Evolutionary conservation across 2,113 vertebrate species (phyloP), one percentile per base, ranked within the genome.

Genomic region (Heliornis fulica): DNA sequence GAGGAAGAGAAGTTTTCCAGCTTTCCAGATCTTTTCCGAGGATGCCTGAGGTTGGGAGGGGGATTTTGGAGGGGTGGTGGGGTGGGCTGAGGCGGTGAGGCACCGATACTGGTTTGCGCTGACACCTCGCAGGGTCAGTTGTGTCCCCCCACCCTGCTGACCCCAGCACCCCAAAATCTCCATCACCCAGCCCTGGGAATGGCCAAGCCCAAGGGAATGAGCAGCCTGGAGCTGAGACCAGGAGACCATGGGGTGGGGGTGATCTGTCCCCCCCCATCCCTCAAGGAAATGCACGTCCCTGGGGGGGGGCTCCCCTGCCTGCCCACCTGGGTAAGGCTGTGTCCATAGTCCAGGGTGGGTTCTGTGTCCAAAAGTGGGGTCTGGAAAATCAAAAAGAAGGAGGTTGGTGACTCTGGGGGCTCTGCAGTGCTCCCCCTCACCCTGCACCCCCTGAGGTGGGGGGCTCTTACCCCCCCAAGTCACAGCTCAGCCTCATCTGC

Each of bases 21-120:
- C 99, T 82, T 98, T 97, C 83, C 98, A 97, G 38, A 99, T 98
- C 9, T 98, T 98, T 75, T 99, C 98, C 1, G 98, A 98, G 75
- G 99, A 98, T 63, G 99, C 99, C 99, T 99, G 40, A 51, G n/a
- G 31, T 86, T 36, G 53, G 45, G 32, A 11, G 54, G 41, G 38
- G 16, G 19, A 14, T 23, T 11, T 18, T 8, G 11, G 15, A 13
- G 12, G 40, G 25, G 8, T 31, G 43, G 29, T 0, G 2, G 34
- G 15, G 29, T 16, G 28, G 43, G 11, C 2, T 1, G 1, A 15
- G 34, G 15, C 4, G 18, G 15, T 3, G 7, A 57, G 41, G 45
- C 15, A 13, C 4, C 5, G 18, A 59, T 7, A 29, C 28, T 1
- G 13, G 16, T 25, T n/a, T 10, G 20, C 1, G 12, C 4, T 26